Base-by-base conservation (phyloP, 30 jellyfish, hydroid and myxozoan species). In the Pseudorhiza aurosa region DNA sequence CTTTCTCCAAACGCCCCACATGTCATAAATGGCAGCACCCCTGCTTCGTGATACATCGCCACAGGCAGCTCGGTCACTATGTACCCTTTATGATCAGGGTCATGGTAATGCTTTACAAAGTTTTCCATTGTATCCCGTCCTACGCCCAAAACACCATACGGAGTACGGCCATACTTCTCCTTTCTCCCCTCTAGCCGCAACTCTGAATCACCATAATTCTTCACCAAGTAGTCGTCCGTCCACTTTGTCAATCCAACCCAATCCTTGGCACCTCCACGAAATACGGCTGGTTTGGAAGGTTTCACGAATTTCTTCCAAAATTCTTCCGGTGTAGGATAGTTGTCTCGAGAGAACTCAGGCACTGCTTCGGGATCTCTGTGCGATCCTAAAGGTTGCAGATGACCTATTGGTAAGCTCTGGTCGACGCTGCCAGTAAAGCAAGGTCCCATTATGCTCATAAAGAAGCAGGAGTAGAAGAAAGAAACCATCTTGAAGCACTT, bases 101-200 rank as follows among this genome's bases (percentile, higher is more conserved):
- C 72, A 40, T 82, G 93, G 65, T 89, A 89, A 26, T 59, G 36
- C n/a, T 75, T 31, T 5, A 81, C 55, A 60, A 89, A 89, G 62
- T 89, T 39, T 37, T 72, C 85, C 91, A 89, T 89, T 12, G 97
- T 68, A 58, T 89, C 97, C 49, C 97, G 73, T 4, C 95, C 97
- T 1, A 89, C 71, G 27, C 95, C 91, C 30, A 64, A 58, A 42
- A 70, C 95, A 4, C 97, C 97, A 49, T 67, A 72, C 3, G 97
- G 97, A 19, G 80, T 63, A 11, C 82, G 65, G 42, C 94, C 84
- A 37, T 43, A 71, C 63, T 82, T 82, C 51, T 89, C 95, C 32
- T 79, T 79, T 35, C 83, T 82, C 8, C 94, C 95, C 35, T 89
- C 97, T 40, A 89, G 56, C 12, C 97, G 70, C 21, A 89, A 63